Evolutionary conservation across 1,140 invertebrate genomes (phyloP).

Genomic region (Eumeta japonica): DNA sequence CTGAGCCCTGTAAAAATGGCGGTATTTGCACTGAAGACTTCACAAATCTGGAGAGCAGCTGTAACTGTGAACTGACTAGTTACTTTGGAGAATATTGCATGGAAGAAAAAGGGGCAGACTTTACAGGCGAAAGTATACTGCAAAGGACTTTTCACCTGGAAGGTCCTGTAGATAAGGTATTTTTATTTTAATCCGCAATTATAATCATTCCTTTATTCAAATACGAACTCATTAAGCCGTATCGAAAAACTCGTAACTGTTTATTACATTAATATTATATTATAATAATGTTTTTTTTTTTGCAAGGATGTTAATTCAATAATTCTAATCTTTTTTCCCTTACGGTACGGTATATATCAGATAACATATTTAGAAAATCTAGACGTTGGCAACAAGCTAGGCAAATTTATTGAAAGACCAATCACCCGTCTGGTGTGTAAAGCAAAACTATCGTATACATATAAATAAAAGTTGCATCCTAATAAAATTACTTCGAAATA

Average conservation of each 20-base stretch:
- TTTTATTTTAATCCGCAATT: not conserved
- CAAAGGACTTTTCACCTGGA: constrained; percentile 73
- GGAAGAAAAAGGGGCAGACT: constrained; percentile 83
- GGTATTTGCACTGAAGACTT: constrained; percentile 89
- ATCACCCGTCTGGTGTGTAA: too few species aligned
- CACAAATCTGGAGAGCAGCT: constrained; percentile 76
- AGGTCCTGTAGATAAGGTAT: constrained; percentile 63
- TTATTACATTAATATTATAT: not conserved
- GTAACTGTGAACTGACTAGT: constrained; percentile 85
- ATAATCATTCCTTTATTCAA: not conserved
- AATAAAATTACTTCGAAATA: too few species aligned
- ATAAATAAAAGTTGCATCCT: too few species aligned
- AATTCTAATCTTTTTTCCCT: too few species aligned
- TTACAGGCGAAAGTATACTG: constrained; percentile 80
- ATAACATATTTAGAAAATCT: too few species aligned
- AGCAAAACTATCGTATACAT: too few species aligned
- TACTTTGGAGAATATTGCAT: constrained; percentile 79
- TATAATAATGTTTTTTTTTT: not conserved
- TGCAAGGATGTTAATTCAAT: not conserved
- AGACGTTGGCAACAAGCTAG: too few species aligned
- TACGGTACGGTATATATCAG: too few species aligned
- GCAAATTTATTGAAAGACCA: too few species aligned
- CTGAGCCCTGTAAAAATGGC: constrained; percentile 81
- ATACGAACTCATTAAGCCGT: too few species aligned
- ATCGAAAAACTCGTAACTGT: not conserved